These are phyloP conservation scores for Enteromius trimaculatus DNA, from an alignment of 2,797 vertebrate genomes.

Conservation along the genomic window DNA sequence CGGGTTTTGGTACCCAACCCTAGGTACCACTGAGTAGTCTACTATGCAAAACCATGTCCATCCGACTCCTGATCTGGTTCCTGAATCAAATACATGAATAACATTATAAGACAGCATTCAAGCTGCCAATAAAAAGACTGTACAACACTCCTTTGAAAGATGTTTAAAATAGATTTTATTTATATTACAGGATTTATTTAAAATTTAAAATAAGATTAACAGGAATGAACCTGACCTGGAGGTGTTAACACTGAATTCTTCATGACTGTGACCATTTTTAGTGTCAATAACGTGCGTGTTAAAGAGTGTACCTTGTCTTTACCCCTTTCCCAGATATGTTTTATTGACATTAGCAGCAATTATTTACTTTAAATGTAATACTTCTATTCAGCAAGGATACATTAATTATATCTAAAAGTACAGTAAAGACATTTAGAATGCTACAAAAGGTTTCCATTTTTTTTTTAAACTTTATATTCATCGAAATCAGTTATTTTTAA, in stretches of 20 bases:
- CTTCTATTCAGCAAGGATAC: background rate
- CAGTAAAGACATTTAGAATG: background rate
- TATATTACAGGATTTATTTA: background rate
- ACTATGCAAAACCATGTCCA: background rate
- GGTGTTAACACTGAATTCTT: background rate
- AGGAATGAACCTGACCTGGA: background rate
- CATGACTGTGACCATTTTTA: background rate
- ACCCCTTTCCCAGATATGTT: background rate
- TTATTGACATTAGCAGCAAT: background rate
- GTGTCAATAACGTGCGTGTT: no score
- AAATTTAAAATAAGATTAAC: background rate
- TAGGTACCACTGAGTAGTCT: background rate
- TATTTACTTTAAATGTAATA: background rate
- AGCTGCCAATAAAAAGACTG: background rate
- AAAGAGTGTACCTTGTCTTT: background rate
- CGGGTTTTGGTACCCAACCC: no score
- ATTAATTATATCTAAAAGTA: background rate
- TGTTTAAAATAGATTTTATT: background rate
- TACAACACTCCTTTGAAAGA: background rate
- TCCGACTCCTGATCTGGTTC: background rate
- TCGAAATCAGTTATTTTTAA: background rate
- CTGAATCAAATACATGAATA: background rate
- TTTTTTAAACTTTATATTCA: background rate
- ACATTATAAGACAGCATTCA: background rate
- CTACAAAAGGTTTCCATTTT: background rate